phyloP scores from a whole-genome alignment of 1,140 invertebrate species.

The Sycobia sp. region DNA sequence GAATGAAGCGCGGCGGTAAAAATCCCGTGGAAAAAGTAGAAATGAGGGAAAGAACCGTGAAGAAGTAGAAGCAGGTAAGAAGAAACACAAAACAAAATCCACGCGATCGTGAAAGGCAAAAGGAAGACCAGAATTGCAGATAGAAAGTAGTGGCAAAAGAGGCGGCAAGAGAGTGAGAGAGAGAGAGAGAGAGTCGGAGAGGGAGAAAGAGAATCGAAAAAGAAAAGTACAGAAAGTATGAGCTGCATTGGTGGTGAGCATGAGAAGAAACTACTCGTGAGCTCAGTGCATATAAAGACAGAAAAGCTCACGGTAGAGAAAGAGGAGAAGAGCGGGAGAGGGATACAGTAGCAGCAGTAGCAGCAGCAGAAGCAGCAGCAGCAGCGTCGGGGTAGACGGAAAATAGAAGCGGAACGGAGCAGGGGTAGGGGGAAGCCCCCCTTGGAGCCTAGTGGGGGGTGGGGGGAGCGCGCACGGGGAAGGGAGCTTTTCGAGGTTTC shows the following conservation, averaged over 20 bases:
- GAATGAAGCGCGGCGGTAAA: too few species aligned
- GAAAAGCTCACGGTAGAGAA: too few species aligned
- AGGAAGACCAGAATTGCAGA: not conserved
- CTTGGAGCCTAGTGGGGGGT: not conserved
- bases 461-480: slow-evolving; percentile 26
- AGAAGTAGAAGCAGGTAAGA: too few species aligned
- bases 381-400: not conserved
- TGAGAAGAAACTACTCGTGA: too few species aligned
- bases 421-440: not conserved
- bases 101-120: slow-evolving; percentile 21
- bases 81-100: too few species aligned
- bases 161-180: slow-evolving; percentile 32
- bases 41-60: too few species aligned
- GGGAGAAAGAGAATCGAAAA: not conserved
- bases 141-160: not conserved
- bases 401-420: not conserved
- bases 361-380: not conserved
- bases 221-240: not conserved
- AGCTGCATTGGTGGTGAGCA: not conserved
- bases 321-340: not conserved
- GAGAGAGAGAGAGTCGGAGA: too few species aligned
- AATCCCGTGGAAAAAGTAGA: too few species aligned
- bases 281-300: not conserved
- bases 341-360: slow-evolving; percentile 30
- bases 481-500: slow-evolving; percentile 8